Evolutionary conservation across 2,113 vertebrate species (phyloP).

Genomic region (Gambusia holbrooki): DNA sequence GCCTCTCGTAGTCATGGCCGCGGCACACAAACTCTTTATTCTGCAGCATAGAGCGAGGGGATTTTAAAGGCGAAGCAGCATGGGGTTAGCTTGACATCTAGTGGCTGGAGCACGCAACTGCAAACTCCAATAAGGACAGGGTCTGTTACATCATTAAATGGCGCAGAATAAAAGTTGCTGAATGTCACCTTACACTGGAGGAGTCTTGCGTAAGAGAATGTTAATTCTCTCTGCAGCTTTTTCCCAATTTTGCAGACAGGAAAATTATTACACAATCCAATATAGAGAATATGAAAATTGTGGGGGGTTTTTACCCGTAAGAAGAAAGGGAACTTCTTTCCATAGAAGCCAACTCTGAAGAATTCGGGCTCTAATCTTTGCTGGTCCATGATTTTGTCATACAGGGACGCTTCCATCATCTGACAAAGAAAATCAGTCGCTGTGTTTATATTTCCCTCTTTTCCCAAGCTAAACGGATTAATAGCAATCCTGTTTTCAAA

Average conservation of each 20-base stretch:
- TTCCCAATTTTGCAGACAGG: conserved; percentile 5
- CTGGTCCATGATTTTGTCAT: conserved; percentile 99
- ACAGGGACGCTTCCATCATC: conserved; percentile 98
- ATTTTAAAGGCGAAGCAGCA: neutral
- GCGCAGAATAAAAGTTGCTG: conserved; percentile 44
- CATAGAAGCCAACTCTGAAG: conserved; percentile 98
- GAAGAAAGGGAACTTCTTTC: conserved; percentile 99
- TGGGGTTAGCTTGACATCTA: conserved; percentile 75
- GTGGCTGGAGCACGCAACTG: conserved; percentile 47
- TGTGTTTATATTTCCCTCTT: neutral
- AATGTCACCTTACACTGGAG: conserved; percentile 69
- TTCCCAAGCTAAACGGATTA: neutral
- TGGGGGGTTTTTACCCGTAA: conserved; percentile 84
- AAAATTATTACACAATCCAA: neutral
- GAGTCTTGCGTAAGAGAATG: conserved; percentile 55
- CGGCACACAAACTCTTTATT: conserved; percentile 99
- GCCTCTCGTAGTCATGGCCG: conserved; percentile 96
- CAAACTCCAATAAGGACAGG: conserved; percentile 39
- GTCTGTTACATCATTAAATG: conserved; percentile 65
- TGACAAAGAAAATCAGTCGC: conserved; percentile 18
- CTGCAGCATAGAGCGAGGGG: conserved; percentile 67
- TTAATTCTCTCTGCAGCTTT: conserved; percentile 29
- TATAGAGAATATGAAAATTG: conserved; percentile 8
- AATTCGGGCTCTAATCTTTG: conserved; percentile 97
- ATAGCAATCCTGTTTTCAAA: too few species aligned